Evolutionary conservation across 1,140 invertebrate genomes (phyloP), one percentile per base, ranked within the genome.

Genomic region (Drosophila subobscura): DNA sequence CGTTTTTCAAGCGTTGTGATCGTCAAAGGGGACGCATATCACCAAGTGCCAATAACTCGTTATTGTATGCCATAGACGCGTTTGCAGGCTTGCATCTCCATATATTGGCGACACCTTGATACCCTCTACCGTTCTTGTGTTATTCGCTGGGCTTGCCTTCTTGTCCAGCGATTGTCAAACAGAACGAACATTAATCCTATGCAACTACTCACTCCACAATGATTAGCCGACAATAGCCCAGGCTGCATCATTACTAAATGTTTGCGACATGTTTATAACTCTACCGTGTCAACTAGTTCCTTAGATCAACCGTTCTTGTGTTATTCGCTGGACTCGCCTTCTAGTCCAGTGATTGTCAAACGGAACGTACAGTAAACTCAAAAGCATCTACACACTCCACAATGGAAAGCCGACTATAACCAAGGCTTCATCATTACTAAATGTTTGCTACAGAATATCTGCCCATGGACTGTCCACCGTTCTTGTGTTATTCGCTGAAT

Each of bases 1-100:
- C 63, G 57, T 54, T 53, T 41, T 8, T n/a, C 41, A 72, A 79
- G 72, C 58, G 72, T 64, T 57, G 76, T 58, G 72, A 86, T 86
- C 73, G 79, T 89, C 84, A 79, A 8, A 76, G 50, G 86, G 76
- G 79, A 91, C 90, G 56, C 16, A 91, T 51, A 91, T 10, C 25
- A 81, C 6, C 12, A 78, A 70, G 44, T 52, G 71, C 74, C 85
- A 90, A 85, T 79, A 78, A 78, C 81, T 91, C 89, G 86, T 91
- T 91, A 91, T 76, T 90, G 89, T 57, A 71, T 73, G 73, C 68
- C 65, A 68, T 40, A 52, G 27, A 65, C 49, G 53, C 70, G 42
- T 46, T 1, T 68, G 74, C 78, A 37, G 79, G 65, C 63, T 53
- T 68, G 44, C 89, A 90, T 89, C 81, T 90, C 89, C 89, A 90